Evolutionary conservation across 2,113 vertebrate species (phyloP), one percentile per base, ranked within the genome.

Genomic region (Holacanthus passer): DNA sequence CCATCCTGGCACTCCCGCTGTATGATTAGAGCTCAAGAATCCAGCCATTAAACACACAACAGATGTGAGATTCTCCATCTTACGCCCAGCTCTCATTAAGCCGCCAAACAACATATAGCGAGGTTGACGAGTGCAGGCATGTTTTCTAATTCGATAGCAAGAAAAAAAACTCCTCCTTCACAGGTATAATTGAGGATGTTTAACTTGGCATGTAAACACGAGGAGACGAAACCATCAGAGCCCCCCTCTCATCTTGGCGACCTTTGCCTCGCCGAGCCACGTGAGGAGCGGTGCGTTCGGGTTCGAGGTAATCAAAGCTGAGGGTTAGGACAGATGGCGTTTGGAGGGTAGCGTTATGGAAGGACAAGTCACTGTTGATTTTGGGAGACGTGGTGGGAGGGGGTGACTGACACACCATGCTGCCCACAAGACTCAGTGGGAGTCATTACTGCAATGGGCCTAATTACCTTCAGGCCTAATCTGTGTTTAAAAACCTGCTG

Each of bases 401-500:
- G 39, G 78, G 83, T 88, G 88, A 87, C 67, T 87, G 90, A 89
- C 87, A 84, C 73, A 39, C 81, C 29, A 64, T 59, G 79, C 65
- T 48, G 64, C 77, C 86, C 77, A 71, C 66, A 82, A 73, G 85
- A 91, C 85, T 92, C 88, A 56, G 84, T 84, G 86, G 90, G 89
- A 88, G 86, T 90, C 83, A 83, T 92, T 94, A 90, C 83, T 74
- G 87, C 88, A 81, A 64, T 77, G 78, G 80, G 64, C 64, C 88
- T 92, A 90, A 94, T 93, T 92, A 91, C 76, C 88, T 84, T 79
- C 69, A 60, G 73, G 71, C 50, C 74, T 90, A 92, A 93, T 92
- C 91, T 92, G 88, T 87, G 87, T 81, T 91, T 89, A 84, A 88
- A 90, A 91, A 86, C 85, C 87, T 73, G 84, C 83, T 81, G 79